Conservation (phyloP, 2,113 vertebrate species). For the Psammodynastes pulverulentus region DNA sequence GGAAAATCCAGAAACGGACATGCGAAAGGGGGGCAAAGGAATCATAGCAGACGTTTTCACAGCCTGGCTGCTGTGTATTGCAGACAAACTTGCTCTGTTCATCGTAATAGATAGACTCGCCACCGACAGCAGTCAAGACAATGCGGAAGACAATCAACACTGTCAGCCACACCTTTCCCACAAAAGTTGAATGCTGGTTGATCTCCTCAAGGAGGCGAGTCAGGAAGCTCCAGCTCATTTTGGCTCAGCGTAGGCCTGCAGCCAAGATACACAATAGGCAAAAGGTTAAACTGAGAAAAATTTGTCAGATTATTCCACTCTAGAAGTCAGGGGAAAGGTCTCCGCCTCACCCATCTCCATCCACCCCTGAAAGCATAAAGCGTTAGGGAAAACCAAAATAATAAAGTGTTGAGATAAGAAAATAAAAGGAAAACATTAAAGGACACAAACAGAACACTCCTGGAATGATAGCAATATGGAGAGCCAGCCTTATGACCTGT, state of each 20-base stretch:
- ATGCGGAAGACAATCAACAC: conserved; percentile 87
- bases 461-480: not conserved
- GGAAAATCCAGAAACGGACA: conserved; percentile 87
- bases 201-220: conserved; percentile 88
- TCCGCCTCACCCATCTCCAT: too few relatives aligned
- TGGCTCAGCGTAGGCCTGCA: conserved; percentile 51
- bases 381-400: not conserved
- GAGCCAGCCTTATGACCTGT: not conserved
- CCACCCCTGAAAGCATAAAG: not conserved
- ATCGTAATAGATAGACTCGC: conserved; percentile 88
- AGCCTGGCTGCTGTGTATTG: conserved; percentile 86
- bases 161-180: conserved; percentile 88
- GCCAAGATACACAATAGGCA: conserved; percentile 33
- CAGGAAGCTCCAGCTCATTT: conserved; percentile 91
- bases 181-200: conserved; percentile 89
- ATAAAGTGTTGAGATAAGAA: not conserved
- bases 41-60: conserved; percentile 88
- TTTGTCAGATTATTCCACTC: fast-evolving
- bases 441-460: not conserved
- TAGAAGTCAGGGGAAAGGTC: not conserved
- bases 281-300: conserved; percentile 8
- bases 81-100: conserved; percentile 89
- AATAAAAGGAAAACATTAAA: not conserved
- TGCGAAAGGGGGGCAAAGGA: conserved; percentile 84
- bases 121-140: conserved; percentile 83